Evolutionary conservation across 2,797 vertebrate species (phyloP), one percentile per base, ranked within the genome.

Genomic region (Rhabdomys pumilio): DNA sequence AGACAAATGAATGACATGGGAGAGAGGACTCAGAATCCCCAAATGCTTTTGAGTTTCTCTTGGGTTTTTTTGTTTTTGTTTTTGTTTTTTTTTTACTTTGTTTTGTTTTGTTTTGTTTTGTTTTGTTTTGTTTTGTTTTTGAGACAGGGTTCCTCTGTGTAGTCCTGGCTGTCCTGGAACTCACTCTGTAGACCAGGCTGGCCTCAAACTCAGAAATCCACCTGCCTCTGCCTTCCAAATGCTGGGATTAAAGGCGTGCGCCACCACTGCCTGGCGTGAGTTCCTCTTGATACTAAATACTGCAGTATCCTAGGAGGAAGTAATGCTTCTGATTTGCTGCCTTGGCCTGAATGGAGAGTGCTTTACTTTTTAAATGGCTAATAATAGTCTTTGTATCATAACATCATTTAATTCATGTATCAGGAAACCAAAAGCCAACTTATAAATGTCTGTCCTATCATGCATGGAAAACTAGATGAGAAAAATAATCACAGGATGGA

Each of bases 271-370:
- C 44, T 6, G 44, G 2, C 44, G 4, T 34, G 38, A 79, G 38
- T 75, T 34, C 38, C 73, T 72, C 7, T 91, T 93, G 26, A 19
- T 72, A 44, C 38, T 91, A 75, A 90, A 87, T 80, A 93, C 57
- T 75, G 38, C 0, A 88, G 1, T 55, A 20, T 20, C 12, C 14
- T 53, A 1, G 34, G 65, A 92, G 22, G 0, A 80, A 12, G 69
- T 29, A 59, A 4, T 84, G 38, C 34, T 89, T 90, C 81, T 89
- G 22, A 53, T 91, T 72, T 55, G 69, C 65, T 82, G 1, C 65
- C 19, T 77, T 76, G 65, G 50, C 41, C 41, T 55, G 76, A 61
- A 59, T 22, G 69, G 26, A 88, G 63, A 53, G 4, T 41, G 4
- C 10, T 55, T 80, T 92, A 3, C 15, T 69, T 53, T 88, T 92